Evolutionary conservation across 2,113 vertebrate genomes (phyloP), one percentile per base, ranked within the genome.

Genomic region (Phalacrocorax carbo): DNA sequence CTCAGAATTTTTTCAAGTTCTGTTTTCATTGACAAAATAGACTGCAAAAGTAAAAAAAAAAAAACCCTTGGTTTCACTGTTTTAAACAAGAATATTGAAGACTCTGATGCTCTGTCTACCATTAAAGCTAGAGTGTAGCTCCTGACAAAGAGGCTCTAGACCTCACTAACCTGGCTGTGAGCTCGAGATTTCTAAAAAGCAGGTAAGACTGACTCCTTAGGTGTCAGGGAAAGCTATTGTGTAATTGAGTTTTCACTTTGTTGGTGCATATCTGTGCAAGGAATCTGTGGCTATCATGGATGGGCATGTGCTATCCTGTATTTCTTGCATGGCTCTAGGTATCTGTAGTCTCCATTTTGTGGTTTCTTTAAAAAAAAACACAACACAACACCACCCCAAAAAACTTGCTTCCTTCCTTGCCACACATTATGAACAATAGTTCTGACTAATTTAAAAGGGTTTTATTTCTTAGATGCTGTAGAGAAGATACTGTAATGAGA

Each of bases 221-320:
- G 42, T 73, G 66, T 58, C 51, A 86, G 71, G 38, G 57, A 36
- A 75, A 90, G 36, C 52, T 80, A 16, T 21, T 84, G 34, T 34
- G 22, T 23, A 36, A 60, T 5, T 25, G 62, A 60, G 30, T 54
- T 87, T 93, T 94, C 5, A 0, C 23, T 75, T 78, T 83, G 79
- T 57, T 78, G 61, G 32, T 86, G 30, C 38, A 2, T 89, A 51
- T 78, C 69, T 13, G 2, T 70, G 48, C 30, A 25, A 90, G 51
- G 61, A 85, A 95, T 83, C 54, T 21, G 3, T 88, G 57, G 48
- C 76, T 82, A 18, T 51, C 57, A 3, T 18, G 55, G 60, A 40
- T 82, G 44, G 44, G 40, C 87, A 44, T 91, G 86, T 85, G 29
- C 73, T 94, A 13, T 89, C 94, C 78, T 94, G 95, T 40, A 36